Evolutionary conservation across 2,797 vertebrate species (phyloP).

Genomic region (Avahi laniger): DNA sequence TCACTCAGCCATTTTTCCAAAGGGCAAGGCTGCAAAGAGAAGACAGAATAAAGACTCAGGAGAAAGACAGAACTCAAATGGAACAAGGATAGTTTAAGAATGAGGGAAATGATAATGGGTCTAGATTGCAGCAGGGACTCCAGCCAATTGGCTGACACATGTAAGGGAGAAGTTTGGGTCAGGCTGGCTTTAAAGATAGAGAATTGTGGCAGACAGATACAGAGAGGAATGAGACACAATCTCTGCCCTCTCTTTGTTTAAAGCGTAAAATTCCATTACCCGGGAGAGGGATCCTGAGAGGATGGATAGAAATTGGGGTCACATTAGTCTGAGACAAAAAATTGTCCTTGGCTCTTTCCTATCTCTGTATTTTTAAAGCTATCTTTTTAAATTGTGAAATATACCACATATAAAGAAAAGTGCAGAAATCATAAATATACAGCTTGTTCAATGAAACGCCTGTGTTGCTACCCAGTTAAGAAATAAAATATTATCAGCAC

Average conservation of each 20-base stretch:
- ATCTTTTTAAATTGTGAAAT: neutral
- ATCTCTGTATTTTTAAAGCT: slow-evolving; percentile 21
- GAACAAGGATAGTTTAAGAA: slow-evolving; percentile 12
- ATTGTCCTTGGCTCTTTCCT: slow-evolving; percentile 10
- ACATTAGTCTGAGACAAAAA: neutral
- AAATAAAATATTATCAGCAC: neutral
- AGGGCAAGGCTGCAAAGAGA: slow-evolving; percentile 14
- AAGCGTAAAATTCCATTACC: neutral
- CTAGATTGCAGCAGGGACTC: neutral
- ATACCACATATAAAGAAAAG: slow-evolving; percentile 3
- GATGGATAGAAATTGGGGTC: neutral
- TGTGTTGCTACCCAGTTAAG: neutral
- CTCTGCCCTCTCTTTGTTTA: neutral
- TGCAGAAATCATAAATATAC: neutral
- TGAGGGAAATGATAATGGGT: neutral
- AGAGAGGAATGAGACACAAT: neutral
- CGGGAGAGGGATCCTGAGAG: neutral
- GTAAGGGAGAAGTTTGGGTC: neutral
- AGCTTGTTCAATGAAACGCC: neutral
- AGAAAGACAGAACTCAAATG: slow-evolving; percentile 5
- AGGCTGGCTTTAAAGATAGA: slow-evolving; percentile 50
- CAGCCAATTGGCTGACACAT: slow-evolving; percentile 1
- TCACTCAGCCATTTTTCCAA: neutral
- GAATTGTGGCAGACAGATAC: neutral
- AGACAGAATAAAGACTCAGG: neutral